Evolutionary conservation across 2,888 invertebrate species (phyloP), one percentile per base, ranked within the genome.

Genomic region (Cephus pulcher): DNA sequence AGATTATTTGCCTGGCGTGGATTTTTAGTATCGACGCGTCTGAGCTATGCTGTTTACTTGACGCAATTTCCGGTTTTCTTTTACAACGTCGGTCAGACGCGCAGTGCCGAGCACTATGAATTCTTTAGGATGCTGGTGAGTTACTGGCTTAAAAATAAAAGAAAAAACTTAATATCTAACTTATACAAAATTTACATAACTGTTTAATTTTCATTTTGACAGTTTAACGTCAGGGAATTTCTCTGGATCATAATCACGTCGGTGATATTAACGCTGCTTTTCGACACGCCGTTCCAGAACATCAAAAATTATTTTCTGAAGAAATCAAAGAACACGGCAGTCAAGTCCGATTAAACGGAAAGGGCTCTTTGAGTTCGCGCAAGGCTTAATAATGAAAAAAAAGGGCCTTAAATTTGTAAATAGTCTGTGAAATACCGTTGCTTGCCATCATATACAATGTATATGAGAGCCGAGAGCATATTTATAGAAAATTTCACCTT

Each of bases 21-120:
- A 74, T 95, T 95, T 87, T 92, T 94, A 83, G 91, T 95, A 12
- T 94, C 94, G 85, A 95, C 95, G 12, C 94, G 94, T 87, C 92
- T 95, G n/a, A 95, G 95, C 68, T 95, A 95, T 87, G 94, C 95
- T 56, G 92, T 95, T 76, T 95, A 95, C 87, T 90, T 95, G 80
- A 95, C 95, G 35, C 95, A 95, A 88, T 95, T 95, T 85, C 95
- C 95, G 6, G 93, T 95, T 78, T 95, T 94, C 88, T 95, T 95
- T 89, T 95, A 92, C 86, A 95, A 95, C 85, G 94, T 95, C 56
- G 95, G 95, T 3, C 92, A 92, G 76, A 93, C 93, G 69, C 93
- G 94, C 86, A 93, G 93, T 83, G 90, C 94, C 0, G 93, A 94
- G 80, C 92, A 94, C 81, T 95, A 94, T 84, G 93, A 92, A 75